Evolutionary conservation across 2,113 vertebrate species (phyloP).

Genomic region (Eublepharis macularius): DNA sequence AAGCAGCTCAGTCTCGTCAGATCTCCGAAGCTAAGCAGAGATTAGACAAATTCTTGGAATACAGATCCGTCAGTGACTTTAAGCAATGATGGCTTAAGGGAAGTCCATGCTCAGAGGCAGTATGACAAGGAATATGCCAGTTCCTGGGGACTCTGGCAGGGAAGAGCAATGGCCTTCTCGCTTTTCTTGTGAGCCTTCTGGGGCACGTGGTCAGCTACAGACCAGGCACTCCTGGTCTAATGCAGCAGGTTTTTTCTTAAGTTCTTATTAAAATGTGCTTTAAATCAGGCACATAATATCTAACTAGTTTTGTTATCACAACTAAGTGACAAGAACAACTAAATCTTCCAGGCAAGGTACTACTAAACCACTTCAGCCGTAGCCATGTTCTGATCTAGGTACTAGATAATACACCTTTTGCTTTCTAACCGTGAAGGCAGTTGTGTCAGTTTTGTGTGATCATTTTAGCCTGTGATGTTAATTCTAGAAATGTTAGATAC

Average conservation of each 20-base stretch:
- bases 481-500: background rate
- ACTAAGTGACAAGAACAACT: background rate
- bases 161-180: too few relatives aligned
- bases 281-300: slow-evolving; percentile 10
- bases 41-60: too few relatives aligned
- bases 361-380: background rate
- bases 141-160: too few relatives aligned
- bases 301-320: slow-evolving; percentile 26
- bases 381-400: slow-evolving; percentile 25
- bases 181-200: too few relatives aligned
- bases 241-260: background rate
- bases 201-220: too few relatives aligned
- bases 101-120: too few relatives aligned
- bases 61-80: too few relatives aligned
- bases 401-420: background rate
- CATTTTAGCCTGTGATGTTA: background rate
- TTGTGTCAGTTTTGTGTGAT: background rate
- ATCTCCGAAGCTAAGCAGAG: too few relatives aligned
- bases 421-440: slow-evolving; percentile 19
- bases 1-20: too few relatives aligned
- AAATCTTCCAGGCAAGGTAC: background rate
- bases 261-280: background rate
- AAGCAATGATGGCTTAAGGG: too few relatives aligned
- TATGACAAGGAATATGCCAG: too few relatives aligned
- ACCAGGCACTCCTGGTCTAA: too few relatives aligned